Evolutionary conservation across 2,113 vertebrate species (phyloP).

Genomic region (Amblyopsis rosae): DNA sequence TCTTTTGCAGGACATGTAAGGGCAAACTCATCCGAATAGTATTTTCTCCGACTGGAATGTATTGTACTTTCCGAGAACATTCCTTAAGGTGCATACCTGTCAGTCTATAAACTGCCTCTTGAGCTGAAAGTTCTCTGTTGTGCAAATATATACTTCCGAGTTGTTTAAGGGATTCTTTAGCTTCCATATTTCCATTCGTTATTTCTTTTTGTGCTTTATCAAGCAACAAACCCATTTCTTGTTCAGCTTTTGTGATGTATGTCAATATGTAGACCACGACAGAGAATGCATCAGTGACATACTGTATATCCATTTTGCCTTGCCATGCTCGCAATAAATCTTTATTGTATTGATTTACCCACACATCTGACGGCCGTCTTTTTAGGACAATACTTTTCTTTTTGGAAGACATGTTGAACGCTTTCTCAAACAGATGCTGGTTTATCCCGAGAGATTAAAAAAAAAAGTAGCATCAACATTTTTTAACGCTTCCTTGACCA

Average conservation of each 20-base stretch:
- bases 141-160: conserved; percentile 20
- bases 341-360: neutral
- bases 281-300: neutral
- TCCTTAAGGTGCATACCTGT: conserved; percentile 16
- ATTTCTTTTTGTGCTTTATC: no score
- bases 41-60: no score
- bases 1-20: no score
- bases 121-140: conserved; percentile 29
- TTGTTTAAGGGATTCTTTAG: conserved; percentile 19
- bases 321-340: neutral
- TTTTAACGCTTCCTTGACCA: no score
- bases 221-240: conserved; percentile 10
- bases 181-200: neutral
- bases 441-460: neutral
- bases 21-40: no score
- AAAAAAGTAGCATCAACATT: no score
- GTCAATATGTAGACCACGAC: no score
- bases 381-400: conserved; percentile 3
- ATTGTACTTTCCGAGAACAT: neutral
- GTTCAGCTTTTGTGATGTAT: conserved; percentile 20
- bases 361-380: neutral
- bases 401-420: neutral
- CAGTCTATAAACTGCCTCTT: conserved; percentile 4
- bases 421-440: neutral
- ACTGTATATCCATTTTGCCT: conserved; percentile 3